Evolutionary conservation across 2,888 invertebrate species (phyloP).

Genomic region (Lasioglossum marginatum): DNA sequence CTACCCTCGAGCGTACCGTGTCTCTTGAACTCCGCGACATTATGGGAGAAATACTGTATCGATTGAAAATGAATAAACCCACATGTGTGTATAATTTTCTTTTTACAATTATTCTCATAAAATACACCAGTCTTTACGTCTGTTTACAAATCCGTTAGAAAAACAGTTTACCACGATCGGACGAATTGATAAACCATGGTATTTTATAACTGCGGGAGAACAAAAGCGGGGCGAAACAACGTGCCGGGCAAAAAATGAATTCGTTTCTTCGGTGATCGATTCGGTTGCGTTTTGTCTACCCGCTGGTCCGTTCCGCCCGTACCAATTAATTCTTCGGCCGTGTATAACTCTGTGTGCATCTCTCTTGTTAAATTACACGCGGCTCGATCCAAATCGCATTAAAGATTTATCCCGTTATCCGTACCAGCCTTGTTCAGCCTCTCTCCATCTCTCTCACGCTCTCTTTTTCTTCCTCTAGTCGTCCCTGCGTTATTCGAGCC

Average conservation of each 20-base stretch:
- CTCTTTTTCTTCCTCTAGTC: background rate
- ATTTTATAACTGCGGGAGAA: background rate
- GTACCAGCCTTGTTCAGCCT: background rate
- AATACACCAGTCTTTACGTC: background rate
- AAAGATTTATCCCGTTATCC: constrained; percentile 45
- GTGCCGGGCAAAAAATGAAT: constrained; percentile 17
- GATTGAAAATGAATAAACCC: background rate
- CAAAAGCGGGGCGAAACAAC: background rate
- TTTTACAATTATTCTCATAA: background rate
- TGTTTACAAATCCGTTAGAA: background rate
- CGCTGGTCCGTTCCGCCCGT: background rate
- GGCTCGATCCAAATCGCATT: constrained; percentile 45
- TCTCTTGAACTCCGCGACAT: background rate
- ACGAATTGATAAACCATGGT: background rate
- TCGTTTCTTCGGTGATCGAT: constrained; percentile 29
- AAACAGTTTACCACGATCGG: background rate
- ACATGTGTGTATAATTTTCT: background rate
- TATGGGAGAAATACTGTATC: background rate
- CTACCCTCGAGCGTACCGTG: background rate
- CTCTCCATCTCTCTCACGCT: background rate
- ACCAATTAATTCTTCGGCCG: constrained; percentile 20
- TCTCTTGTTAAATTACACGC: constrained; percentile 44
- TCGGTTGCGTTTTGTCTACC: constrained; percentile 23
- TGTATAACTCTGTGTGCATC: constrained; percentile 11
- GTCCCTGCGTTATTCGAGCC: constrained; percentile 28